A percentile compares a stretch with the other conserved stretches of the same genome.
Conservation (phyloP, 2,113 vertebrate species). For the Cepphus grylle region DNA sequence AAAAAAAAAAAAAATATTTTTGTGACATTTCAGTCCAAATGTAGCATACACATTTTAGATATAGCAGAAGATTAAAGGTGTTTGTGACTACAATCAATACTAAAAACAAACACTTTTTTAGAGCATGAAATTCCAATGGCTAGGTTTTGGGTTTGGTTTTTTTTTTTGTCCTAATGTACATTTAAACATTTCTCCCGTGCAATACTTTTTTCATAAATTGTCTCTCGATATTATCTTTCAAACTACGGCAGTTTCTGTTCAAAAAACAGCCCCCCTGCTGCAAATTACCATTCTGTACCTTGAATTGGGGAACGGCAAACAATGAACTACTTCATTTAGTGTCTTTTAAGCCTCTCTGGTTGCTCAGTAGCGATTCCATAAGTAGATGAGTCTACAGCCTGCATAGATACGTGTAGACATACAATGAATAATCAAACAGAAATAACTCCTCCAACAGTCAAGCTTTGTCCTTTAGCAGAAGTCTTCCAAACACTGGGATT, state of each 20-base stretch:
- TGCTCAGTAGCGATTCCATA: not conserved
- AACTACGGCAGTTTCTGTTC: not conserved
- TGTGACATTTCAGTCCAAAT: not conserved
- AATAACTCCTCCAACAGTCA: not conserved
- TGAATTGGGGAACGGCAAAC: not conserved
- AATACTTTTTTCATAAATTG: not conserved
- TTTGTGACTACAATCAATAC: not conserved
- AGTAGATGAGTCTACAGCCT: not conserved
- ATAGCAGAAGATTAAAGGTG: not conserved
- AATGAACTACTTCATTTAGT: not conserved
- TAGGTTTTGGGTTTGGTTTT: rapidly evolving
- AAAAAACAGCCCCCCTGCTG: not conserved
- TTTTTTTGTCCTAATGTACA: not conserved
- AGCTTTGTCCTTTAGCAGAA: not conserved
- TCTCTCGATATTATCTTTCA: not conserved
- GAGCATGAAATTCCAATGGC: not conserved
- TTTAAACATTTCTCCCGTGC: not conserved
- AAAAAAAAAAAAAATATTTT: not conserved
- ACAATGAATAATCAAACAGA: not conserved
- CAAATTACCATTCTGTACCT: not conserved
- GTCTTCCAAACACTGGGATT: not conserved
- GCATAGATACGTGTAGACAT: not conserved
- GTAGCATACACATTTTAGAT: not conserved
- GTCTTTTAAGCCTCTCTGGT: not conserved
- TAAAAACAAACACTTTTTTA: not conserved